Base-by-base conservation (phyloP, 2,113 vertebrate genomes). In the Nanorana parkeri region DNA sequence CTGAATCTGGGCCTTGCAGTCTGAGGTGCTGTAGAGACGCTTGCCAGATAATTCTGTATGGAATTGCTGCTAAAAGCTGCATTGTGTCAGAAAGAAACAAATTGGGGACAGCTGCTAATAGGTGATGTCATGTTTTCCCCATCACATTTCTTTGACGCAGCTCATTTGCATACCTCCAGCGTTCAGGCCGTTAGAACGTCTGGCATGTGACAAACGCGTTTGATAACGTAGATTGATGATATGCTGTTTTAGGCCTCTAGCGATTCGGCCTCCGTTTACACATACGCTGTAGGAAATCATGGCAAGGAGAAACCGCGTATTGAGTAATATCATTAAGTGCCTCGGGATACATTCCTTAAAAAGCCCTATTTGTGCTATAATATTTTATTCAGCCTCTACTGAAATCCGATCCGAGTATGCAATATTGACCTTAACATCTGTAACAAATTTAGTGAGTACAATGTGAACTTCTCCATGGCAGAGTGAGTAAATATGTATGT, bases 371-470 rank as follows among this genome's bases (percentile, higher is more conserved):
- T 86, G 75, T 1, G 78, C 86, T 87, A 85, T 79, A 52, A 68
- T 87, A 8, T 88, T 86, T 88, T 88, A 87, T 85, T 84, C 81
- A 83, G 78, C 64, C 61, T 29, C 47, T 85, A 85, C 82, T 81
- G 75, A 84, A 80, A 87, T 83, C 54, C 52, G 69, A 77, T 26
- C 68, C 84, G 71, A 36, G 69, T 85, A 77, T 36, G 56, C 77
- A 36, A 0, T 65, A 68, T 80, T 88, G 77, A 88, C 71, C 84
- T 85, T 87, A 84, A 85, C 82, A 85, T 88, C 68, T 85, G 83
- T 88, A 89, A 87, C 85, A 63, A 86, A 87, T 88, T 77, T 65
- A 68, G 74, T 21, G 61, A 79, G 77, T 87, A 88, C 86, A 88
- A 76, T 74, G 65, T 83, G 80, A 87, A 81, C 56, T 86, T 74